Conservation (phyloP, 2,797 vertebrate species). For the Gila robusta region DNA sequence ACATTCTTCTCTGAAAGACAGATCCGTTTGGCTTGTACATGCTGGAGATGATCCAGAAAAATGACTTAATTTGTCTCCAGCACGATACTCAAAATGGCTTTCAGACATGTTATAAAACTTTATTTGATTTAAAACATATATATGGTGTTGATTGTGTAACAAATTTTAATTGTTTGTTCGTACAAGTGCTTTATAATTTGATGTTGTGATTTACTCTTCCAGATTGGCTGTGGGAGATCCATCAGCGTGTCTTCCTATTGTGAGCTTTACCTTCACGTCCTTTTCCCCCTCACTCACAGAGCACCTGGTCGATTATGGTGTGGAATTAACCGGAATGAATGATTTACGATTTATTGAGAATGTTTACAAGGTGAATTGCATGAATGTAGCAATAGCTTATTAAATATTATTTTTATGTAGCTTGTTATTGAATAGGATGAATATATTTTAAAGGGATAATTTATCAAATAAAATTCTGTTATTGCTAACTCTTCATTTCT, state of each 20-base stretch:
- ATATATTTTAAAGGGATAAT: not conserved
- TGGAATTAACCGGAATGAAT: slow-evolving; percentile 89
- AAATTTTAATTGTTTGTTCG: not conserved
- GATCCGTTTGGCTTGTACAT: slow-evolving; percentile 48
- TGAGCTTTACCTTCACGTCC: slow-evolving; percentile 89
- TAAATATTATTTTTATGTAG: not conserved
- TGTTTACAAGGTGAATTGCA: slow-evolving; percentile 88
- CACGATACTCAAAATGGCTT: slow-evolving; percentile 42
- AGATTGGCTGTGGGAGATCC: slow-evolving; percentile 92
- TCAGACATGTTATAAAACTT: slow-evolving; percentile 27
- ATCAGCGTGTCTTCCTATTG: slow-evolving; percentile 86
- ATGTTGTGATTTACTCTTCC: slow-evolving; percentile 22
- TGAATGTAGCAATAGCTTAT: not conserved
- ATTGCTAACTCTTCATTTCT: not conserved
- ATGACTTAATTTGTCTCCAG: slow-evolving; percentile 51
- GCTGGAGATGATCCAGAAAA: slow-evolving; percentile 43
- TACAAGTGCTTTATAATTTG: not conserved
- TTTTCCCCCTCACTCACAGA: slow-evolving; percentile 89
- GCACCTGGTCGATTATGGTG: slow-evolving; percentile 81
- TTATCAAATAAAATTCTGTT: not conserved
- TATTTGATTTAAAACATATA: slow-evolving; percentile 20
- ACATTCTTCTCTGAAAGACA: slow-evolving; percentile 29
- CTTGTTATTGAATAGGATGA: not conserved
- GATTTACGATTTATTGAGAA: slow-evolving; percentile 91
- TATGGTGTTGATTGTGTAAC: not conserved